phyloP scores from a whole-genome alignment of 2,113 vertebrate species.

The Glaucidium brasilianum region DNA sequence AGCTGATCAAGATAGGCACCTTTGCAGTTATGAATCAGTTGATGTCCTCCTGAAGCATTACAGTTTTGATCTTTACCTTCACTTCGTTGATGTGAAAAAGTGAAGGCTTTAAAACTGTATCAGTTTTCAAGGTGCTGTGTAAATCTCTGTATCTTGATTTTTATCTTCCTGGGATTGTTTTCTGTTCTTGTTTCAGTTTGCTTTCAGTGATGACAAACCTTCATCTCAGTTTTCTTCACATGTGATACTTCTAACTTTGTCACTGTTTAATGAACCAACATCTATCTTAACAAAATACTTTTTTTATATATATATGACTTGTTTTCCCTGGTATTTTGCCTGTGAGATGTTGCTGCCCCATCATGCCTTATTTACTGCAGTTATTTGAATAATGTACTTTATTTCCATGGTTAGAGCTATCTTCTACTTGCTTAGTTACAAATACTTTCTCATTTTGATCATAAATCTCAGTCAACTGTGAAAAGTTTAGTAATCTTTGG shows the following conservation, averaged over 20 bases:
- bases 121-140: not conserved
- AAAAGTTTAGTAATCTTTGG: not conserved
- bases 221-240: not conserved
- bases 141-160: not conserved
- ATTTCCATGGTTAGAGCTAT: not conserved
- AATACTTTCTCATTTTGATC: not conserved
- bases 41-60: not conserved
- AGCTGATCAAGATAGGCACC: not conserved
- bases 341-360: not conserved
- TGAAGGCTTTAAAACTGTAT: not conserved
- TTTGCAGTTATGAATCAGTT: not conserved
- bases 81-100: not conserved
- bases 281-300: not conserved
- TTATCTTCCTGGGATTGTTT: not conserved
- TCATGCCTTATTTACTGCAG: not conserved
- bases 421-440: not conserved
- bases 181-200: not conserved
- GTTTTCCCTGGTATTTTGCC: not conserved
- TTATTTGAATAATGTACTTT: not conserved
- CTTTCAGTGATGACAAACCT: not conserved
- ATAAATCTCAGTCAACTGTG: conserved; percentile 1
- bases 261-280: not conserved
- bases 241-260: not conserved
- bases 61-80: not conserved
- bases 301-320: not conserved